A percentile compares a stretch with the other conserved stretches of the same genome.
These are phyloP conservation scores for Montipora cactus DNA, from an alignment of 64 coral and sea anemone genomes.

Conservation along the genomic window DNA sequence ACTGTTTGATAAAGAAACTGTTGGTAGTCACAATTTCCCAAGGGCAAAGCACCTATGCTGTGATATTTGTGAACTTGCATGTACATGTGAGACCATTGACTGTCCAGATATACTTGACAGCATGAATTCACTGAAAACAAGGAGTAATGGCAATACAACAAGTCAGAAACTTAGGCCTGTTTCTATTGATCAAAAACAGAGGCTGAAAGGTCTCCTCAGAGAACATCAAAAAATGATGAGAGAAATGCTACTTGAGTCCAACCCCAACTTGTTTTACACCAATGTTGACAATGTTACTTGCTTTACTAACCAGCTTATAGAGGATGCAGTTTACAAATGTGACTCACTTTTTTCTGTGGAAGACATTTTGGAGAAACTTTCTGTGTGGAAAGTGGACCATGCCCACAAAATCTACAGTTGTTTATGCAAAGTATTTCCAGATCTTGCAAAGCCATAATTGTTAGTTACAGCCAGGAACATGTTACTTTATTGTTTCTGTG, in stretches of 20 bases:
- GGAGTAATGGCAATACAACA: not conserved
- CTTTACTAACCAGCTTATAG: slow-evolving; percentile 23
- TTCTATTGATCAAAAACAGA: slow-evolving; percentile 5
- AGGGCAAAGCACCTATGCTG: slow-evolving; percentile 45
- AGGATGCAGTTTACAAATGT: slow-evolving; percentile 26
- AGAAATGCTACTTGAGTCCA: not conserved
- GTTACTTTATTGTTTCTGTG: not conserved
- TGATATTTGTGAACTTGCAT: slow-evolving; percentile 18
- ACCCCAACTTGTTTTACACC: not conserved
- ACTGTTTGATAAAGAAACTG: not conserved
- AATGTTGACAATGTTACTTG: slow-evolving; percentile 16
- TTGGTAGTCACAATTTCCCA: not conserved
- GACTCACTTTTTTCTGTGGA: slow-evolving; percentile 52
- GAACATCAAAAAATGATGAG: not conserved
- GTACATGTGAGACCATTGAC: not conserved
- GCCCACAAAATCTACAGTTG: slow-evolving; percentile 28
- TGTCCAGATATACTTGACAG: not conserved
- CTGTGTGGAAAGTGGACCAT: slow-evolving; percentile 48
- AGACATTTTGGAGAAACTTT: slow-evolving; percentile 24
- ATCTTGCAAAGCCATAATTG: not conserved
- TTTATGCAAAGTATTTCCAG: slow-evolving; percentile 26
- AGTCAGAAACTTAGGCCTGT: not conserved
- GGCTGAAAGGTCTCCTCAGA: not conserved
- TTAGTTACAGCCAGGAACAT: not conserved
- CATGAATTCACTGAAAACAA: not conserved